Evolutionary conservation across 2,797 vertebrate species (phyloP), one percentile per base, ranked within the genome.

Genomic region (Parotocinclus haroldoi): DNA sequence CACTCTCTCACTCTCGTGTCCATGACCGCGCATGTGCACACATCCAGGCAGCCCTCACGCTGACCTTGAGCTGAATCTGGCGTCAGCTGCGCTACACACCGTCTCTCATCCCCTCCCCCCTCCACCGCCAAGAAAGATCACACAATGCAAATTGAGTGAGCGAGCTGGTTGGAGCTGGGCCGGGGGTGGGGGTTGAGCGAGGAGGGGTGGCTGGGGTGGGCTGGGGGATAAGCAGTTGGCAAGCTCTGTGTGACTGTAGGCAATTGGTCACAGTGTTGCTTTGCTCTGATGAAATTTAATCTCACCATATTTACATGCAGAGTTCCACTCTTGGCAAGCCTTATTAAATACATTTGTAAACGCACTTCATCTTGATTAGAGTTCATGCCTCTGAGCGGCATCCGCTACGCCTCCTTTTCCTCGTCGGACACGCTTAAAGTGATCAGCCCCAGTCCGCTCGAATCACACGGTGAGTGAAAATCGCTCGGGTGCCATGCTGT

Each of bases 51-150:
- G 55, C 52, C 59, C 66, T 78, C 58, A 55, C 49, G 56, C 59
- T 76, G 67, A 12, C 78, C 59, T 72, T 77, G 63, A 73, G 73
- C 73, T 69, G 72, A 78, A 78, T 66, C 66, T 67, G 76, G 76
- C 69, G 11, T 78, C 72, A 72, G 67, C 69, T 75, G 73, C 63
- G 63, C 63, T 52, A 56, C 69, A 74, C 69, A 64, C 66, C 58
- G 52, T 62, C 53, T 55, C 57, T 46, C 64, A 49, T 36, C 63
- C 71, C 58, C 64, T 53, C 18, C 46, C 46, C 58, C 60, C 45
- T 36, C 58, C 56, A 58, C 48, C 3, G 46, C 55, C 58, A 37
- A 61, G 70, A 68, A 78, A 73, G 63, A 75, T 75, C 67, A 70
- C 73, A 75, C 73, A 64, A 75, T 75, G 76, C 69, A 72, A 75